phyloP scores from a whole-genome alignment of 2,888 invertebrate species.

The Schrankia costaestrigalis region DNA sequence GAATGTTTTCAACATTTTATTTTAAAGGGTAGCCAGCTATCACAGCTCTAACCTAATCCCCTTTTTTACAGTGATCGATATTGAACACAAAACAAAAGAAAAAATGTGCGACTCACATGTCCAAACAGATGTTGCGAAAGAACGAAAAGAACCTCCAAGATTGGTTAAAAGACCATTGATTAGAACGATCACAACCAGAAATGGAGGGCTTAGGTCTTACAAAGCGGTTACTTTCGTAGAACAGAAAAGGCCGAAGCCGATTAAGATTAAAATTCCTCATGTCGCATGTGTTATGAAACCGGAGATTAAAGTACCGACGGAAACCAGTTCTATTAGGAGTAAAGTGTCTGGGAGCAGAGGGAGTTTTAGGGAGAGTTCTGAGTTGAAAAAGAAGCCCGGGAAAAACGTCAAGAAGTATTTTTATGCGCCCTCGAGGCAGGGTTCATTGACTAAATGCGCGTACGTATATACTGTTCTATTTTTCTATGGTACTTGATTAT shows the following conservation, averaged over 20 bases:
- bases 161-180: conserved; percentile 43
- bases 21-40: no score
- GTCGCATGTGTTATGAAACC: conserved; percentile 10
- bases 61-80: no score
- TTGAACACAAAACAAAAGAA: neutral
- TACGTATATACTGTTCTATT: no score
- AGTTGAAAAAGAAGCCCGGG: conserved; percentile 8
- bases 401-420: conserved; percentile 5
- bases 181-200: conserved; percentile 41
- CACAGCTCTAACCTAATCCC: no score
- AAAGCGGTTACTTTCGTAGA: conserved; percentile 58
- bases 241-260: conserved; percentile 21
- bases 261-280: conserved; percentile 48
- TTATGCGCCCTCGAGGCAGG: conserved; percentile 11
- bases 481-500: no score
- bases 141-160: conserved; percentile 2
- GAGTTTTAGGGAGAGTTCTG: conserved; percentile 16
- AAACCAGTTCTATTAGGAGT: conserved; percentile 9
- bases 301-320: conserved; percentile 18
- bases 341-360: conserved; percentile 9
- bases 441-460: no score
- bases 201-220: conserved; percentile 34
- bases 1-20: no score
- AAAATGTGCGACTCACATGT: no score
- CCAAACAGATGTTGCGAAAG: neutral